Evolutionary conservation across 2,797 vertebrate species (phyloP), one percentile per base, ranked within the genome.

Genomic region (Zalophus californianus): DNA sequence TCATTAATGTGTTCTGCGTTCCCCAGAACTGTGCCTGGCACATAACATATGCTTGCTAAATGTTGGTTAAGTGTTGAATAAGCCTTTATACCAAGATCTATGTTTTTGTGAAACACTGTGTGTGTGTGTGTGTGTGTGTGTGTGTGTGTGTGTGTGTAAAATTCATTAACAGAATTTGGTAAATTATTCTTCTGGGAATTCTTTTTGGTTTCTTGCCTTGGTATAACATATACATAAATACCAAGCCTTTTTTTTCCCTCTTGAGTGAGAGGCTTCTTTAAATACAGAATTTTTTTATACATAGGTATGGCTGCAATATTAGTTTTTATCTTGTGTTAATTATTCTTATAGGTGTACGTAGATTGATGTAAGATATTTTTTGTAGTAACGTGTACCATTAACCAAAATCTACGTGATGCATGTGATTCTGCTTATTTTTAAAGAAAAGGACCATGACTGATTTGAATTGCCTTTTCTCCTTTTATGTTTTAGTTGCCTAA

Each of bases 241-340:
- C 54, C 66, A 88, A 83, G 18, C 66, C 66, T 35, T 68, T 68
- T 68, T 35, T 64, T 29, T 64, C 14, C 29, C 44, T 82, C 13
- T 93, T 96, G 60, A 91, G 20, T 95, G 62, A 93, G 82, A 87
- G 38, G 13, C 29, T 29, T 79, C 27, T 93, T 88, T 98, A 95
- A 86, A 83, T 82, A 89, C 1, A 52, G 77, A 85, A 23, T 29
- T 94, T 72, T 90, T 90, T 38, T 56, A 66, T 4, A n/a, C 12
- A 14, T 66, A 66, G 38, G 6, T 95, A 29, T 93, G 62, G 11
- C 77, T 95, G 44, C 44, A 86, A 2, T 90, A 44, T 52, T 93
- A 83, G 38, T 94, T 21, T 94, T 91, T 87, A 68, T 93, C 4
- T 70, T 91, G 11, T 84, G 16, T 94, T 91, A 82, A 72, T 94